Evolutionary conservation across 2,888 invertebrate species (phyloP).

Genomic region (Axea sp.): DNA sequence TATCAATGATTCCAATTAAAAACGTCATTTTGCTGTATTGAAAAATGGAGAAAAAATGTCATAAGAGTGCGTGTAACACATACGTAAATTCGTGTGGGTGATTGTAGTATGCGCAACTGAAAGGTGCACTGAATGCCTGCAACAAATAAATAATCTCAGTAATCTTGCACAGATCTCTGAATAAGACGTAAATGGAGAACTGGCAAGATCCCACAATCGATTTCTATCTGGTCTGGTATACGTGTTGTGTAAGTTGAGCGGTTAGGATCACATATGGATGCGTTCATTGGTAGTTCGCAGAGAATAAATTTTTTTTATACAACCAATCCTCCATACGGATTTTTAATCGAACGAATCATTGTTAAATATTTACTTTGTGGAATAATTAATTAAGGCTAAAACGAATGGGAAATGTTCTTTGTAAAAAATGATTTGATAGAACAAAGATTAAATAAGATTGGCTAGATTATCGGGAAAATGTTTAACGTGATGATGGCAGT

Average conservation of each 20-base stretch:
- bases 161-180: constrained; percentile 68
- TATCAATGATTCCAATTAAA: too few relatives aligned
- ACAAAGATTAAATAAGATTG: constrained; percentile 12
- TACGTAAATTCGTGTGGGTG: constrained; percentile 52
- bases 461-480: constrained; percentile 20
- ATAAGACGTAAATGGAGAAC: constrained; percentile 72
- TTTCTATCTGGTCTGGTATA: constrained; percentile 67
- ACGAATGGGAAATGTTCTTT: constrained; percentile 17
- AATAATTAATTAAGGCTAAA: constrained; percentile 42
- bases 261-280: constrained; percentile 58
- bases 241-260: constrained; percentile 58
- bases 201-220: constrained; percentile 67
- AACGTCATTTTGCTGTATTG: too few relatives aligned
- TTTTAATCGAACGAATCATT: constrained; percentile 43
- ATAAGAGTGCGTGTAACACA: constrained; percentile 7
- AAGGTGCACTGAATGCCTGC: constrained; percentile 47
- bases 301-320: constrained; percentile 30
- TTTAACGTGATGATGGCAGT: constrained; percentile 24
- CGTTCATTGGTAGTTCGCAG: constrained; percentile 27
- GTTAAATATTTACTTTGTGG: constrained; percentile 40
- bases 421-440: background rate
- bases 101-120: constrained; percentile 49
- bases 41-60: background rate
- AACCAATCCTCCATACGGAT: constrained; percentile 22
- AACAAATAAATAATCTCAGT: constrained; percentile 70